Conservation (phyloP, 2,888 invertebrate genomes). For the Chrysolina oricalcia region DNA sequence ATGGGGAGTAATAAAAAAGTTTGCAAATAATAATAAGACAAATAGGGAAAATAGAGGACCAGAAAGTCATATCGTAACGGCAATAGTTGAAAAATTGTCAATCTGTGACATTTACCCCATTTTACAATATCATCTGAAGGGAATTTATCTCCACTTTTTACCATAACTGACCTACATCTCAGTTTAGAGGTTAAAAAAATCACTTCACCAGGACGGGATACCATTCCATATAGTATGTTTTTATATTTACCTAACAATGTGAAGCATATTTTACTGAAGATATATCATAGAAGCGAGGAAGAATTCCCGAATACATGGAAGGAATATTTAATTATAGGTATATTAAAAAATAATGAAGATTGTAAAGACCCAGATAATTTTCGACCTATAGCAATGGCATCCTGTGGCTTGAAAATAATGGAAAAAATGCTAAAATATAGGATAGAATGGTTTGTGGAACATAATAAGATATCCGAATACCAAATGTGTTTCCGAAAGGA, state of each 20-base stretch:
- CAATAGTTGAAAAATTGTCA: not conserved
- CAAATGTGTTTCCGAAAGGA: not conserved
- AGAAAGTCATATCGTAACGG: too few species aligned
- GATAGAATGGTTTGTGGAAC: not conserved
- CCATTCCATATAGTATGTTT: too few species aligned
- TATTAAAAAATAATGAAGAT: slow-evolving; percentile 5
- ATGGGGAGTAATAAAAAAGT: too few species aligned
- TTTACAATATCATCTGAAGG: not conserved
- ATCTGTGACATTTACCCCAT: not conserved
- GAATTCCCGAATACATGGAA: not conserved
- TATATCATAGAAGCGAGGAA: not conserved
- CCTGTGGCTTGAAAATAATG: slow-evolving; percentile 5
- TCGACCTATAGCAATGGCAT: not conserved
- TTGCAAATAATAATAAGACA: not conserved
- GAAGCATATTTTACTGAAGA: too few species aligned
- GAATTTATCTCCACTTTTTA: not conserved
- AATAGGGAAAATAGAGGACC: not conserved
- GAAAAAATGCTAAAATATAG: not conserved
- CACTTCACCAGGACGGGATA: not conserved
- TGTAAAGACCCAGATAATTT: not conserved
- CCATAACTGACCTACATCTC: not conserved
- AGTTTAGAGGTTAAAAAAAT: not conserved
- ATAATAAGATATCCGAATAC: not conserved
- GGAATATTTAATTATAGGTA: not conserved
- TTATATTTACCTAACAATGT: too few species aligned